phyloP scores from a whole-genome alignment of 2,797 vertebrate species.

The Manis crassicaudata region DNA sequence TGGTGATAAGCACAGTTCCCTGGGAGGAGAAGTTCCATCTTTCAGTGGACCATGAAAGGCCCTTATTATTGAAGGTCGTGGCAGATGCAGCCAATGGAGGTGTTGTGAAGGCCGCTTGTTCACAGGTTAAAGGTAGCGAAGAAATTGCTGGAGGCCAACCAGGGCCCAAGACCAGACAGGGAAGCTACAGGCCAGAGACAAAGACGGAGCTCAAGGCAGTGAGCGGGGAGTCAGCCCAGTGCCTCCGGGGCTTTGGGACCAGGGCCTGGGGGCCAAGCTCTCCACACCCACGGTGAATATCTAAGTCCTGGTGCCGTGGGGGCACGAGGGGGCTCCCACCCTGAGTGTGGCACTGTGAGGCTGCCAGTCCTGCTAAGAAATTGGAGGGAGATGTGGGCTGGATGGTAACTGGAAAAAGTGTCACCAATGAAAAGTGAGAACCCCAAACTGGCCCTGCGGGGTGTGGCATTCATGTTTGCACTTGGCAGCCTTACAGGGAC shows the following conservation, averaged over 20 bases:
- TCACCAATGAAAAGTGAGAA: fast-evolving
- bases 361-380: background rate
- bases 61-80: no score
- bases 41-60: background rate
- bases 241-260: no score
- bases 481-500: background rate
- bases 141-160: background rate
- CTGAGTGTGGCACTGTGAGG: background rate
- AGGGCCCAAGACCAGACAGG: background rate
- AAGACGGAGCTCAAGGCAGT: no score
- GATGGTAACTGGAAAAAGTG: background rate
- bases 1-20: background rate
- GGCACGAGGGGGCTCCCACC: fast-evolving
- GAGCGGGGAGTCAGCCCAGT: fast-evolving
- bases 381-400: no score
- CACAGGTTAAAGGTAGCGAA: fast-evolving
- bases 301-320: background rate
- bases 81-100: fast-evolving
- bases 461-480: fast-evolving
- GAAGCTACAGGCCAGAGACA: background rate
- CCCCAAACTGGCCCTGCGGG: no score
- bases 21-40: background rate
- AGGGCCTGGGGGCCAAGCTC: fast-evolving
- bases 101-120: background rate
- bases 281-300: fast-evolving